Evolutionary conservation across 2,797 vertebrate species (phyloP).

Genomic region (Hyperoplus immaculatus): DNA sequence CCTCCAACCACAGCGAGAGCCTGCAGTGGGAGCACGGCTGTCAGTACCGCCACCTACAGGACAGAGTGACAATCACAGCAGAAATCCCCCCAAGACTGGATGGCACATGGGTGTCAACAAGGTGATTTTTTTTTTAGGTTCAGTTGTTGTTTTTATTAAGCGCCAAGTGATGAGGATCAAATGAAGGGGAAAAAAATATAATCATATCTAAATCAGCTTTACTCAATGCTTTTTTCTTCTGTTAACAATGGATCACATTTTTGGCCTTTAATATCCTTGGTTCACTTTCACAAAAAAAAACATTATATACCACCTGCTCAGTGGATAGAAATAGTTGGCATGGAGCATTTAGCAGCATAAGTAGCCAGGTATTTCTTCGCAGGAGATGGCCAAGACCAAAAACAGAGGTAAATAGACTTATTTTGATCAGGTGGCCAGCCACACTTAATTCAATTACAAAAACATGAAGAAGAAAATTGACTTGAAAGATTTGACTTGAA

Average conservation of each 20-base stretch:
- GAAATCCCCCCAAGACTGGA: constrained; percentile 87
- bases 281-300: neutral
- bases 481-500: neutral
- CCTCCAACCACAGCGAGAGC: constrained; percentile 61
- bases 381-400: constrained; percentile 10
- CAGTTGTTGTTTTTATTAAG: neutral
- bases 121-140: constrained; percentile 71
- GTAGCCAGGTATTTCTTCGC: neutral
- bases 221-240: too few relatives aligned
- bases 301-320: neutral
- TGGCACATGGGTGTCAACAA: constrained; percentile 92
- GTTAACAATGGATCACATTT: neutral
- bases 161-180: neutral
- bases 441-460: neutral
- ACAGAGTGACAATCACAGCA: constrained; percentile 80
- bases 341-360: neutral
- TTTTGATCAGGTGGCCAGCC: neutral
- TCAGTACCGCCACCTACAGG: constrained; percentile 86
- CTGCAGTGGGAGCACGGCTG: constrained; percentile 87
- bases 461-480: too few relatives aligned
- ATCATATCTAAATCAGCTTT: neutral
- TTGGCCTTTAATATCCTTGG: neutral
- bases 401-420: neutral
- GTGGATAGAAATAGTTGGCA: neutral
- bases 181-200: neutral